A percentile compares a stretch with the other conserved stretches of the same genome.
Evolutionary conservation across 2,888 invertebrate genomes (phyloP).

Genomic region (Melinopterus prodromus): DNA sequence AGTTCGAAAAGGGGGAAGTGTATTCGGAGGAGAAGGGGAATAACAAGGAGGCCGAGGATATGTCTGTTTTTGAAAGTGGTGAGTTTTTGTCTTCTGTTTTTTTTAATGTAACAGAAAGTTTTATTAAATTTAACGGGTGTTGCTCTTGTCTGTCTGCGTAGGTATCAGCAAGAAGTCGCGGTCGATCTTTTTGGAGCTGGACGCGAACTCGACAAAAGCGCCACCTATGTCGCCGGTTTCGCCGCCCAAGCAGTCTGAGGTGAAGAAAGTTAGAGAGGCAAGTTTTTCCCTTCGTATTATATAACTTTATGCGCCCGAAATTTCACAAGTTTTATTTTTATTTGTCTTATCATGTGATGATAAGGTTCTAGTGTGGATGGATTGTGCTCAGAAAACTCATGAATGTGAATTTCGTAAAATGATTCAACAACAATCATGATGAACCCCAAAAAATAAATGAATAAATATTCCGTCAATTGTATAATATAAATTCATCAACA

Average conservation of each 20-base stretch:
- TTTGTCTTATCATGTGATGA: too few relatives aligned
- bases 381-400: too few relatives aligned
- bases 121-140: too few relatives aligned
- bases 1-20: conserved; percentile 82
- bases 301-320: too few relatives aligned
- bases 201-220: conserved; percentile 75
- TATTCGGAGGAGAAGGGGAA: conserved; percentile 65
- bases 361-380: too few relatives aligned
- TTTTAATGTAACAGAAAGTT: neutral
- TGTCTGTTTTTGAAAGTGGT: conserved; percentile 84
- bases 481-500: too few relatives aligned
- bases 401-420: too few relatives aligned
- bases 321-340: too few relatives aligned
- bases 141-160: conserved; percentile 50
- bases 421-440: too few relatives aligned
- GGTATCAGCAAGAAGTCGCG: conserved; percentile 89
- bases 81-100: conserved; percentile 42
- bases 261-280: conserved; percentile 67
- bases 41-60: conserved; percentile 71
- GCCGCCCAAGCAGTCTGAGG: conserved; percentile 65
- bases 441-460: too few relatives aligned
- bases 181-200: conserved; percentile 85
- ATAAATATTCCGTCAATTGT: too few relatives aligned
- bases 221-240: conserved; percentile 68
- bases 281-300: conserved; percentile 45